Evolutionary conservation across 2,797 vertebrate genomes (phyloP), one percentile per base, ranked within the genome.

Genomic region (Chrosomus eos): DNA sequence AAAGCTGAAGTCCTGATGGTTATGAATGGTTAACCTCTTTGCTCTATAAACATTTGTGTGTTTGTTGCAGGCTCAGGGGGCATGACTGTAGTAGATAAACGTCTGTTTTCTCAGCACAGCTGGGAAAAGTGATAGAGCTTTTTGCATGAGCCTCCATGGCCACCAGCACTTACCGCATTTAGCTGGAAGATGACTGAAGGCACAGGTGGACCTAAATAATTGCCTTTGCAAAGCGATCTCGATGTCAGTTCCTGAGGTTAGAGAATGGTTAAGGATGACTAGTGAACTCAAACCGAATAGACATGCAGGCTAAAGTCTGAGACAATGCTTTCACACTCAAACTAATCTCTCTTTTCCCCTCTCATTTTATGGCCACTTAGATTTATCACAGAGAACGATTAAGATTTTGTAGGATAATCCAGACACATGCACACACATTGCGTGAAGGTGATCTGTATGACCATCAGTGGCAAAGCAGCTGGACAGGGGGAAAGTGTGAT

Each of bases 401-500:
- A 70, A 75, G 86, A 83, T 73, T 64, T 75, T 78, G 66, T 21
- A 80, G 73, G 51, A 85, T 74, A 90, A 85, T 90, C 89, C 31
- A 64, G 64, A 64, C 78, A 74, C 84, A 31, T 74, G 72, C 67
- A 66, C 84, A 86, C 64, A 55, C 68, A 82, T 66, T 43, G 64
- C 55, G 85, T 92, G 91, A 93, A 94, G 91, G 91, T 91, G 90
- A 93, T 88, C 85, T 74, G 70, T 5, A 81, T 33, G 90, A 64
- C 45, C 67, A 85, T 85, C 77, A 82, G 80, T 64, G 72, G 43
- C 70, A 62, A 70, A 83, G 40, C 68, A 80, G 68, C 64, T 48
- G 85, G 36, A 48, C 45, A 38, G 48, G 16, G 51, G 48, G 28
- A 14, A 67, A 77, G 38, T 66, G 55, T 78, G 80, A 88, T 86